Conservation (phyloP, 64 coral and sea anemone genomes). For the Acropora tenuis region DNA sequence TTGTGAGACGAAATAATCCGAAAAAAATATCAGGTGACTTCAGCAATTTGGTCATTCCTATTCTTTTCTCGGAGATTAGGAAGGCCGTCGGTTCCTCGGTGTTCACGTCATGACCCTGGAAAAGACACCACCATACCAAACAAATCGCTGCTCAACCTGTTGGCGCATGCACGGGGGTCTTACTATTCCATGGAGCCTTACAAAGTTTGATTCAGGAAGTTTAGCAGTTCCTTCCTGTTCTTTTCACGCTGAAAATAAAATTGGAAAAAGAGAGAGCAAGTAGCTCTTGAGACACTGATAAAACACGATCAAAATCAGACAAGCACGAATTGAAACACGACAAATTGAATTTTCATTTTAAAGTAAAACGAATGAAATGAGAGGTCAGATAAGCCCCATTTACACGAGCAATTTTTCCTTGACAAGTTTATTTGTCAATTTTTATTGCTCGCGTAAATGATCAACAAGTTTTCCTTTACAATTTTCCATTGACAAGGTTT, state of each 20-base stretch:
- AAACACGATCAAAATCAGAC: too few species aligned
- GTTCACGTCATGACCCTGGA: neutral
- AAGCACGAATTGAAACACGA: neutral
- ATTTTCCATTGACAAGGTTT: too few species aligned
- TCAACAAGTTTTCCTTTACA: too few species aligned
- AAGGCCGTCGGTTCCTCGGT: neutral
- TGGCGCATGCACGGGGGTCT: neutral
- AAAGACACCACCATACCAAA: neutral
- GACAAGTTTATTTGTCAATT: too few species aligned
- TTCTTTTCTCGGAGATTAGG: too few species aligned
- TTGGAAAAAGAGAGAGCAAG: neutral
- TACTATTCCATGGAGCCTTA: neutral
- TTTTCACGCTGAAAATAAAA: slow-evolving; percentile 76
- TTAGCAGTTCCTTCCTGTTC: slow-evolving; percentile 78
- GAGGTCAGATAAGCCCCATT: neutral
- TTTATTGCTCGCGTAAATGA: too few species aligned
- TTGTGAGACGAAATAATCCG: too few species aligned
- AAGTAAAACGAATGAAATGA: neutral
- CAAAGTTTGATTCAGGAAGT: slow-evolving; percentile 86
- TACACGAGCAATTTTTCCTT: too few species aligned
- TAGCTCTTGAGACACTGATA: neutral
- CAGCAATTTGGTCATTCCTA: too few species aligned
- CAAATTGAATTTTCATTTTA: neutral
- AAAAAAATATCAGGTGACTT: too few species aligned
- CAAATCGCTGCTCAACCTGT: neutral